Conservation (phyloP, 2,797 vertebrate species). For the Lophotriccus pileatus region DNA sequence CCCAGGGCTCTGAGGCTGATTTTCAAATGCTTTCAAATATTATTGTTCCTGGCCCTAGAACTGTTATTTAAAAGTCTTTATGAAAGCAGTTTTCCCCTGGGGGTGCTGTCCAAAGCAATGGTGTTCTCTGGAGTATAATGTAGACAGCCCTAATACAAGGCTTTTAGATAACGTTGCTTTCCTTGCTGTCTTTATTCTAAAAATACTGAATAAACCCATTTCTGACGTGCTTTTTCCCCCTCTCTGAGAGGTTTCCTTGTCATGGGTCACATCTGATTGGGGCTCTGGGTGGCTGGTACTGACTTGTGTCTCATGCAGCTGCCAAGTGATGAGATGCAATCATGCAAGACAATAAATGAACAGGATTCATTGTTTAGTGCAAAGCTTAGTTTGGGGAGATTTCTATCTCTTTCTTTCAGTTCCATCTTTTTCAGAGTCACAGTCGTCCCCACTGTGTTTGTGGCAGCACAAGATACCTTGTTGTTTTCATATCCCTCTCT, state of each 20-base stretch:
- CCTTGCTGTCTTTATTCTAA: neutral
- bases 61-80: slow-evolving; percentile 11
- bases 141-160: neutral
- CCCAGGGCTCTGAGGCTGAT: neutral
- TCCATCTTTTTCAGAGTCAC: neutral
- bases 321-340: neutral
- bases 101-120: neutral
- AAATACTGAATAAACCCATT: neutral
- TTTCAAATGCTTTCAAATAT: slow-evolving; percentile 14
- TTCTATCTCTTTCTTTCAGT: neutral
- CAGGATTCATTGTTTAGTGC: neutral
- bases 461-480: neutral
- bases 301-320: neutral
- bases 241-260: neutral
- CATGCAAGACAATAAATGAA: accelerated
- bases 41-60: neutral
- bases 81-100: neutral
- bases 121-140: neutral
- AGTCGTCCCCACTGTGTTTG: neutral
- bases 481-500: neutral
- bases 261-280: neutral
- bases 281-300: neutral
- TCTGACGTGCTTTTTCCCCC: neutral
- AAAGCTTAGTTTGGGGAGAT: neutral
- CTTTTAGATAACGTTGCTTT: neutral